Conservation (phyloP, 1,140 invertebrate genomes). For the Drosophila rufa region DNA sequence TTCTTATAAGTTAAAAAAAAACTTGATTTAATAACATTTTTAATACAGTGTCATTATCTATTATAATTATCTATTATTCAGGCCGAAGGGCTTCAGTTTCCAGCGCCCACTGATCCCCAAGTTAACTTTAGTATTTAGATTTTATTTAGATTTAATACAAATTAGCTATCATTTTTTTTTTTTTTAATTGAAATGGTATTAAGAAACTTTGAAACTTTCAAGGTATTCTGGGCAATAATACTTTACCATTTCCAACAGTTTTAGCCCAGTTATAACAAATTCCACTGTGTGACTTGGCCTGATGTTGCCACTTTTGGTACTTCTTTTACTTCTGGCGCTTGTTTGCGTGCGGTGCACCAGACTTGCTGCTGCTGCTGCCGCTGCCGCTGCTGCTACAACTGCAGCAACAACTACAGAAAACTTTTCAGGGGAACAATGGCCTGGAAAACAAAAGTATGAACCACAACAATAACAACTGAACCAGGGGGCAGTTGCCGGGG, state of each 20-base stretch:
- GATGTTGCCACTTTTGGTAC: slow-evolving; percentile 68
- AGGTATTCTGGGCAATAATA: not conserved
- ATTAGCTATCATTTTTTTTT: not conserved
- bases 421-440: slow-evolving; percentile 65
- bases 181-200: not conserved
- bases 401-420: slow-evolving; percentile 44
- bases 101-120: too few relatives aligned
- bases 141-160: too few relatives aligned
- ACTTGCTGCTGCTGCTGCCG: slow-evolving; percentile 24
- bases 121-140: too few relatives aligned
- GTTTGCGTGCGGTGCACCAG: slow-evolving; percentile 62
- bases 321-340: slow-evolving; percentile 66
- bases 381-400: slow-evolving; percentile 18
- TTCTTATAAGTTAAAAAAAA: too few relatives aligned
- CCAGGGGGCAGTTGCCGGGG: slow-evolving; percentile 2
- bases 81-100: too few relatives aligned
- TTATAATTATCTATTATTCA: too few relatives aligned
- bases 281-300: slow-evolving; percentile 18
- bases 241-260: not conserved
- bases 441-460: slow-evolving; percentile 75
- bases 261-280: not conserved
- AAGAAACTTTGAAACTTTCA: not conserved
- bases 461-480: slow-evolving; percentile 73
- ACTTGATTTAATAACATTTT: too few relatives aligned
- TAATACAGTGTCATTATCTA: too few relatives aligned